phyloP scores from a whole-genome alignment of 2,113 vertebrate genomes.

The Paramisgurnus dabryanus region DNA sequence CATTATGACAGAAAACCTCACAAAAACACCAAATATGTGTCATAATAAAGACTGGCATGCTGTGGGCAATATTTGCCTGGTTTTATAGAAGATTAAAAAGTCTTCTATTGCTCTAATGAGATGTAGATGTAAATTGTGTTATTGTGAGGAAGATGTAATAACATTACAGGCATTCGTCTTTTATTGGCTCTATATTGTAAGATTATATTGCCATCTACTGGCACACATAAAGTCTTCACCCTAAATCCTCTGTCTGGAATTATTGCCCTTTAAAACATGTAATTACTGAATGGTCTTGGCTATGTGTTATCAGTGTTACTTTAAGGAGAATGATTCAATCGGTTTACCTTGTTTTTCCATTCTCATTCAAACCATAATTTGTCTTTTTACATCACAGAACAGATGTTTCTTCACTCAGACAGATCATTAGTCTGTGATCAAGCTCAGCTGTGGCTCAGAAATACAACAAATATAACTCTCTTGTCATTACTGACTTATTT shows the following conservation, averaged over 20 bases:
- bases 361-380: conserved; percentile 21
- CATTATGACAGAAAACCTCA: neutral
- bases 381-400: conserved; percentile 18
- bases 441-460: neutral
- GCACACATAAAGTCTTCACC: no score
- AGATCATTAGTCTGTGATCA: neutral
- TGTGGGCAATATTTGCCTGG: no score
- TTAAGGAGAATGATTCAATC: conserved; percentile 9
- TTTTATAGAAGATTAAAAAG: no score
- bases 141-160: no score
- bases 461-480: neutral
- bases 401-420: neutral
- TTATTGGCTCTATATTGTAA: no score
- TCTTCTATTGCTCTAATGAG: no score
- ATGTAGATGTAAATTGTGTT: no score
- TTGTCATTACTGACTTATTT: no score
- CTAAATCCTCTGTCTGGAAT: conserved; percentile 6
- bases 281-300: neutral
- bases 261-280: neutral
- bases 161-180: no score
- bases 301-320: neutral
- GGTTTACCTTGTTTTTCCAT: neutral
- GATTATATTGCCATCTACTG: neutral
- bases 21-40: neutral
- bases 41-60: no score